These are phyloP conservation scores for Scaeva pyrastri DNA, from an alignment of 2,888 invertebrate species.

Conservation along the genomic window DNA sequence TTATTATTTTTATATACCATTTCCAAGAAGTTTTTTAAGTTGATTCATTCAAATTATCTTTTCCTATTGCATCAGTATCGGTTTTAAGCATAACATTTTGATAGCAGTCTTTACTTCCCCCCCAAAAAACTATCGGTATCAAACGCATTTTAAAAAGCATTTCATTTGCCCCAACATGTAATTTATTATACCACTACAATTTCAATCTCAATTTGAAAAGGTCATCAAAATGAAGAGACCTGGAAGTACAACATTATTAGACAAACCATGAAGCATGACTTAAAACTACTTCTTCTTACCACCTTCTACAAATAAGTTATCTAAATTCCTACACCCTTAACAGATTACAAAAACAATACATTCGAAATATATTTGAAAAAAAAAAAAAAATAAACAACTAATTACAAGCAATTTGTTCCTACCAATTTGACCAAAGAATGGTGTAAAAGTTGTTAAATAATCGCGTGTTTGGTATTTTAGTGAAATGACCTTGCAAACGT, in stretches of 20 bases:
- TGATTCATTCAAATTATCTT: no score
- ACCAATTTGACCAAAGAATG: not conserved
- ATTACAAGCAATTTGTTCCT: not conserved
- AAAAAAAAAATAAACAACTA: not conserved
- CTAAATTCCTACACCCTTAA: no score
- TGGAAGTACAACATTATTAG: not conserved
- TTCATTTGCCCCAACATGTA: no score
- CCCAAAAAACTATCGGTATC: no score
- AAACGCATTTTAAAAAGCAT: no score
- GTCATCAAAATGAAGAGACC: not conserved
- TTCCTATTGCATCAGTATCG: no score
- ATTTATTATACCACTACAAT: not conserved
- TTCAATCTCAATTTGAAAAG: not conserved
- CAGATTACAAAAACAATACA: not conserved
- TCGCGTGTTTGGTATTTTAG: conserved; percentile 37
- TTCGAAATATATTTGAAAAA: not conserved
- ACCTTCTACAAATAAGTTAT: no score
- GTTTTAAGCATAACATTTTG: no score
- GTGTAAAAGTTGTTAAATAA: conserved; percentile 1
- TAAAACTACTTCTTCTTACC: no score
- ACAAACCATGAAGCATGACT: not conserved
- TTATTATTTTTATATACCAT: no score
- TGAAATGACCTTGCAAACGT: conserved; percentile 13
- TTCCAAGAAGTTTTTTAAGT: no score
- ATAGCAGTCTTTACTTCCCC: no score